Conservation (phyloP, 2,888 invertebrate genomes). For the Acleris emargana region DNA sequence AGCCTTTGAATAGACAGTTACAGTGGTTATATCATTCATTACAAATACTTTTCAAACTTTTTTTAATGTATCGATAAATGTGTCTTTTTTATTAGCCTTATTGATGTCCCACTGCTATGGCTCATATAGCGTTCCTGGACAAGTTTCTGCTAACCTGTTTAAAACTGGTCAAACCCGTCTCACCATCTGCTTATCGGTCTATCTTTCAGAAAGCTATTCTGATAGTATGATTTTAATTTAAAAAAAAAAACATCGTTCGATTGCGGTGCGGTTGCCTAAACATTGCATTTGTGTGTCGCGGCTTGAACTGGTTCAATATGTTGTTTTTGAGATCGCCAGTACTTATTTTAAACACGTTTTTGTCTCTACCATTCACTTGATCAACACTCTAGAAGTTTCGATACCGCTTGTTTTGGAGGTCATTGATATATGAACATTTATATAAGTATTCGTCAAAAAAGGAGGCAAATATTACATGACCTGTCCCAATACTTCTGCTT, state of each 20-base stretch:
- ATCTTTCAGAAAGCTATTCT: neutral
- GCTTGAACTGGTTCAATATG: constrained; percentile 28
- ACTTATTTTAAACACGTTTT: constrained; percentile 10
- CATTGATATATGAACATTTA: neutral
- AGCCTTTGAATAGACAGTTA: too few species aligned
- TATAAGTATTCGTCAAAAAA: too few species aligned
- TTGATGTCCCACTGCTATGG: too few species aligned
- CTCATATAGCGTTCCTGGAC: neutral
- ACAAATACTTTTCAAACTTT: too few species aligned
- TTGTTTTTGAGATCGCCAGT: constrained; percentile 19
- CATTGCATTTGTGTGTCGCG: constrained; percentile 30
- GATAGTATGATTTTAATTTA: neutral
- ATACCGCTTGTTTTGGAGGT: constrained; percentile 6
- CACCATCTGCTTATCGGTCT: neutral
- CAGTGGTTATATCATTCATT: too few species aligned
- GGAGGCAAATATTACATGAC: too few species aligned
- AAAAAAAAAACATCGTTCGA: constrained; percentile 17
- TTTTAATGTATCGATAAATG: too few species aligned
- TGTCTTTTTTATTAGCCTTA: too few species aligned
- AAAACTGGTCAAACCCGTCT: neutral
- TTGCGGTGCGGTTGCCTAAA: constrained; percentile 26
- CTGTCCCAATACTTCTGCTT: too few species aligned
- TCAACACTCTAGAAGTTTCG: constrained; percentile 1
- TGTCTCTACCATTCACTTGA: constrained; percentile 9
- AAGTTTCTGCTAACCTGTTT: neutral